Conservation (phyloP, 2,797 vertebrate species). For the Coreius guichenoti region DNA sequence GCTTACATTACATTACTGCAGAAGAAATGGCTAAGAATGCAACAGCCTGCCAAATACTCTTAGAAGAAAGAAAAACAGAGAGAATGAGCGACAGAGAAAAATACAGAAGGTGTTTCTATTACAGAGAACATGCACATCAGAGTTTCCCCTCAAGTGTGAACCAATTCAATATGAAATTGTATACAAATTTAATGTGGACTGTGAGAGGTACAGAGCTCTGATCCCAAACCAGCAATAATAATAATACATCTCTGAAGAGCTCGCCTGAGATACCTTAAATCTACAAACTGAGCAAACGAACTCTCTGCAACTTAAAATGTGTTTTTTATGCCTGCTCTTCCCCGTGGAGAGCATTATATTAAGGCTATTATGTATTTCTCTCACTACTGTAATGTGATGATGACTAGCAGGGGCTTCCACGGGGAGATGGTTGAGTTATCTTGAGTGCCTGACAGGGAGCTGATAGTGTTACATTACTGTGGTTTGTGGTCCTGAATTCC, state of each 20-base stretch:
- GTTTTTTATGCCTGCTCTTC: slow-evolving; percentile 17
- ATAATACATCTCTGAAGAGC: slow-evolving; percentile 39
- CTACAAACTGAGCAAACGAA: slow-evolving; percentile 33
- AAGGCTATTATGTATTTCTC: slow-evolving; percentile 46
- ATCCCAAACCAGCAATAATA: slow-evolving; percentile 43
- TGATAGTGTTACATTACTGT: slow-evolving; percentile 42
- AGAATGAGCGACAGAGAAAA: slow-evolving; percentile 40
- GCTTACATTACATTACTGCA: slow-evolving; percentile 9
- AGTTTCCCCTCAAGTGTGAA: slow-evolving; percentile 18
- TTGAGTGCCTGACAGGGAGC: slow-evolving; percentile 37
- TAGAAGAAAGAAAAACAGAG: slow-evolving; percentile 35
- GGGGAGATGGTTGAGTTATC: slow-evolving; percentile 37
- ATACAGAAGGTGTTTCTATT: slow-evolving; percentile 38
- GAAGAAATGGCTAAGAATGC: background rate
- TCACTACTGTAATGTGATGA: slow-evolving; percentile 48
- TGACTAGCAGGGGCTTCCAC: slow-evolving; percentile 37
- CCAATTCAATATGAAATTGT: slow-evolving; percentile 34
- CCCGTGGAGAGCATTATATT: slow-evolving; percentile 44
- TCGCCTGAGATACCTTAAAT: slow-evolving; percentile 40
- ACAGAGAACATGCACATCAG: slow-evolving; percentile 1
- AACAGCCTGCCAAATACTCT: slow-evolving; percentile 7
- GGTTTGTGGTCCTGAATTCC: slow-evolving; percentile 23
- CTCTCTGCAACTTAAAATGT: slow-evolving; percentile 31
- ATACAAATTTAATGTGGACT: slow-evolving; percentile 29
- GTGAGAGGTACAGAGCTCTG: slow-evolving; percentile 19